Percentiles rank a stretch among this genome's conserved stretches.
phyloP scores from a whole-genome alignment of 30 jellyfish, hydroid and myxozoan species.

The Cassiopea andromeda region DNA sequence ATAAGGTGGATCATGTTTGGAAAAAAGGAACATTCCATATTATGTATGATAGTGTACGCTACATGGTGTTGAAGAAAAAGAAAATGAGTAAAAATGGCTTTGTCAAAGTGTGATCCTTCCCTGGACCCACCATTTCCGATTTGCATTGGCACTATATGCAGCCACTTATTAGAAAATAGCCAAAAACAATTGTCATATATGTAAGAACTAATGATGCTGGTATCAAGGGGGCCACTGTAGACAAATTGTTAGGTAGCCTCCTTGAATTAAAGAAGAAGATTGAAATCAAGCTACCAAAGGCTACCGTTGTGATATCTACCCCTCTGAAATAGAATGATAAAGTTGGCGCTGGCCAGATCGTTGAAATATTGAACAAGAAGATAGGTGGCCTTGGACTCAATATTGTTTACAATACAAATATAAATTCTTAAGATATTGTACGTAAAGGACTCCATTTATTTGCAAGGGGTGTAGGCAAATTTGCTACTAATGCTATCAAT shows the following conservation, averaged over 20 bases:
- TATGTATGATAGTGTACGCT: neutral
- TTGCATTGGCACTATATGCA: neutral
- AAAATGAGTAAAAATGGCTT: neutral
- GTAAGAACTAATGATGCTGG: neutral
- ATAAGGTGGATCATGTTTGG: neutral
- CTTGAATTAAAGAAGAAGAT: neutral
- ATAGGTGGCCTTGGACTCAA: neutral
- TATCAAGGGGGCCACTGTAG: neutral
- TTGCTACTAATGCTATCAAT: neutral
- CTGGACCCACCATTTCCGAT: neutral
- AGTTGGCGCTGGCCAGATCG: neutral
- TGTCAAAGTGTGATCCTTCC: neutral
- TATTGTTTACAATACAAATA: neutral
- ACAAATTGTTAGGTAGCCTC: neutral
- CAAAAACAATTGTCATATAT: neutral
- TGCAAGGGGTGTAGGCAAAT: constrained; percentile 4
- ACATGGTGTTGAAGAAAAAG: neutral
- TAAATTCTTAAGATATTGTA: neutral
- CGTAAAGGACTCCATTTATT: neutral
- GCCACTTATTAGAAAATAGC: neutral
- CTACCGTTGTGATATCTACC: neutral
- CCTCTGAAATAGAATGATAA: neutral
- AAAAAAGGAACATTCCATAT: neutral
- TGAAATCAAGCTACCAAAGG: neutral
- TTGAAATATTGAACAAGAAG: neutral